phyloP scores from a whole-genome alignment of 2,888 invertebrate species.

The Drosophila diplacantha region DNA sequence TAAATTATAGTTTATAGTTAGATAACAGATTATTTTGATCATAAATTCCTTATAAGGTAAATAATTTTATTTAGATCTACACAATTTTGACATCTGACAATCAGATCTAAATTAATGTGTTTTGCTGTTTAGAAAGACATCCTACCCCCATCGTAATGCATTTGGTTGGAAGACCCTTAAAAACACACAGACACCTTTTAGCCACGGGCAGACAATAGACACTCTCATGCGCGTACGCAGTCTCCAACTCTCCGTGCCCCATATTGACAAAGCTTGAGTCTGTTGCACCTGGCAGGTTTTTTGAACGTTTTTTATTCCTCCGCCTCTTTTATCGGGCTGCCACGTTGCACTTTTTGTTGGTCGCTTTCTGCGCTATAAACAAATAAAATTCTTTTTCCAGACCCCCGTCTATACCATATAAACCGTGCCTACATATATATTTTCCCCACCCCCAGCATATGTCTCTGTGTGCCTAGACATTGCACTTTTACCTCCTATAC shows the following conservation, averaged over 20 bases:
- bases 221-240: constrained; percentile 15
- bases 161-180: constrained; percentile 41
- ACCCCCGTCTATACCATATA: constrained; percentile 11
- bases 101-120: neutral
- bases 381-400: constrained; percentile 56
- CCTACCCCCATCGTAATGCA: constrained; percentile 54
- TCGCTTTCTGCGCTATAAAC: constrained; percentile 60
- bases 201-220: constrained; percentile 42
- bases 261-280: constrained; percentile 54
- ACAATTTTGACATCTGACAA: too few relatives aligned
- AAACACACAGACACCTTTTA: constrained; percentile 10
- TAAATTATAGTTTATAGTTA: too few relatives aligned
- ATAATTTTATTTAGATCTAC: too few relatives aligned
- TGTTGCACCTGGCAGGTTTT: constrained; percentile 33
- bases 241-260: constrained; percentile 32
- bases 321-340: constrained; percentile 45
- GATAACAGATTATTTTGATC: too few relatives aligned
- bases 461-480: constrained; percentile 51
- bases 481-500: constrained; percentile 51
- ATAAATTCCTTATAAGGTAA: neutral
- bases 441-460: constrained; percentile 12
- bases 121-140: constrained; percentile 25
- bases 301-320: constrained; percentile 20
- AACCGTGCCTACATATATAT: neutral
- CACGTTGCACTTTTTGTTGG: constrained; percentile 62